Evolutionary conservation across 2,797 vertebrate genomes (phyloP).

Genomic region (Aratinga solstitialis): DNA sequence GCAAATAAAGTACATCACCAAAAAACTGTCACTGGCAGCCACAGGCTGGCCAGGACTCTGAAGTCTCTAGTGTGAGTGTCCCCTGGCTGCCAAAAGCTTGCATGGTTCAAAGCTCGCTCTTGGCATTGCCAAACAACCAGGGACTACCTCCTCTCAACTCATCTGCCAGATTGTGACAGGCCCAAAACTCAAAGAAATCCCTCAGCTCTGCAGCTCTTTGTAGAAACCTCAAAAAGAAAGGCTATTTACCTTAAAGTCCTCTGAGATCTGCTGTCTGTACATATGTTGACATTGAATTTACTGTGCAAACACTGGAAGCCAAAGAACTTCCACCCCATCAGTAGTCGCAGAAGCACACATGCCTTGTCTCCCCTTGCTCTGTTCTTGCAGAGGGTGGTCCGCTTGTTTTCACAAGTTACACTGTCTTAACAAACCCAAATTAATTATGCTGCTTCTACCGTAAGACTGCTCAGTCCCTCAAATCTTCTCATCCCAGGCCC

Average conservation of each 20-base stretch:
- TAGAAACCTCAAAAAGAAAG: slow-evolving; percentile 5
- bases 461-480: neutral
- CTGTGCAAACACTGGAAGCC: slow-evolving; percentile 1
- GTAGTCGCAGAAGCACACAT: neutral
- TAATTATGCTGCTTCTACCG: neutral
- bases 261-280: neutral
- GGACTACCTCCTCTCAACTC: neutral
- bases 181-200: slow-evolving; percentile 26
- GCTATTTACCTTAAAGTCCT: neutral
- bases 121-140: neutral
- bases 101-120: neutral
- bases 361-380: neutral
- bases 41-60: neutral
- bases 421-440: neutral
- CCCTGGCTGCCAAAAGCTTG: neutral
- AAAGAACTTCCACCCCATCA: neutral
- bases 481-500: neutral
- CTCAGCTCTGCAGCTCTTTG: neutral
- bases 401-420: neutral
- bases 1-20: neutral
- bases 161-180: slow-evolving; percentile 16
- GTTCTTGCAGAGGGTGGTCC: neutral
- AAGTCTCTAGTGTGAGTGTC: neutral
- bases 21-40: neutral
- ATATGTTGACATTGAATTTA: neutral